Base-by-base conservation (phyloP, 2,113 vertebrate genomes). In the Leptocoma aspasia region DNA sequence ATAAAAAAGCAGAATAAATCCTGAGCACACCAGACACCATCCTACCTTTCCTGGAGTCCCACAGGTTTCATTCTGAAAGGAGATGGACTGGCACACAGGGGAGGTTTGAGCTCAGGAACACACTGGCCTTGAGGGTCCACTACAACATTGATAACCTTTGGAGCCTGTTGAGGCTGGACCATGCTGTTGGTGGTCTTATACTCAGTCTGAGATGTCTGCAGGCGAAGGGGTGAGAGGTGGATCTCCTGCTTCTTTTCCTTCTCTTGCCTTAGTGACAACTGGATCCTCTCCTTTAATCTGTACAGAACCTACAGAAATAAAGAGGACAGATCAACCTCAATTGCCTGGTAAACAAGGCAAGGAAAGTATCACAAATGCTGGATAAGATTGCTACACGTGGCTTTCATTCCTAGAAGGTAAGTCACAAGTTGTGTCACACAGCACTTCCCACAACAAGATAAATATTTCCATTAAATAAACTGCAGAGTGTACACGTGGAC, bases 61-160 rank as follows among this genome's bases (percentile, higher is more conserved):
- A 99, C 98, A 39, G 99, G 96, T 97, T 99, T 99, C 99, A 99
- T 99, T 98, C 97, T 99, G 98, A 99, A 99, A 70, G 99, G 99
- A 50, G 99, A 99, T 4, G 98, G 99, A 82, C 97, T 98, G 87
- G 96, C 97, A 72, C 98, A 97, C 56, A 95, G 42, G 44, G 98
- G 94, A 85, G 98, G 98, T 96, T 98, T 99, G 68, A 98, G 94
- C 92, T 99, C 99, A 96, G 98, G 96, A 77, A 95, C 61, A 68
- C 97, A 96, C 37, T 94, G 98, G 69, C 98, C 97, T 97, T 98
- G 98, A 30, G 98, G 86, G 68, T 98, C 98, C 73, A 98, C 96
- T 35, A 97, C 91, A 30, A 98, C 97, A 75, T 66, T 98, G 89
- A 98, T 97, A 89, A 98, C 89, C 91, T 97, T 97, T 37, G 98